Conservation (phyloP, 2,113 vertebrate genomes). For the Engystomops pustulosus region DNA sequence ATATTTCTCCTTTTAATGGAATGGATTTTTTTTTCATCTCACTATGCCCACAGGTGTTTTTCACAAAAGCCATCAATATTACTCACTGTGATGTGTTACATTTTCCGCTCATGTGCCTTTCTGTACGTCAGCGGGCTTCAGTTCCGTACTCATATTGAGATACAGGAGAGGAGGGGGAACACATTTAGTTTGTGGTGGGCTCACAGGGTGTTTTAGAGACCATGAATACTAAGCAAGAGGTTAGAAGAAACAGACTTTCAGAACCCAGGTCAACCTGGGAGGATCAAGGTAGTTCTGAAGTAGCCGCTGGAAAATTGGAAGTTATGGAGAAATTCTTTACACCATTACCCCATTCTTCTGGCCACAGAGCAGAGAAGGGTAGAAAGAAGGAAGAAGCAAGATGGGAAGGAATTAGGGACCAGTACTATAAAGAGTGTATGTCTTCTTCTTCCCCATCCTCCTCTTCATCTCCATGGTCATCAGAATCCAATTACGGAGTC, state of each 20-base stretch:
- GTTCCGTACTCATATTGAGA: conserved; percentile 32
- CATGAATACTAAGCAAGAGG: conserved; percentile 32
- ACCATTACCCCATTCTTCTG: conserved; percentile 65
- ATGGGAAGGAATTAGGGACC: conserved; percentile 16
- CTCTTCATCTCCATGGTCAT: conserved; percentile 72
- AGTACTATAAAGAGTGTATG: conserved; percentile 50
- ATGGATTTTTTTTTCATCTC: conserved; percentile 44
- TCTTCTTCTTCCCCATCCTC: conserved; percentile 62
- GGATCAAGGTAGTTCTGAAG: conserved; percentile 40
- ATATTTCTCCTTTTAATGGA: conserved; percentile 4
- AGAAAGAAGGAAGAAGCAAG: conserved; percentile 57
- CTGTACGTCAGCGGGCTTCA: conserved; percentile 33
- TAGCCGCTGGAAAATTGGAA: conserved; percentile 59
- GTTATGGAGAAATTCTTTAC: conserved; percentile 70
- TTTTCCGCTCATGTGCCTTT: conserved; percentile 37
- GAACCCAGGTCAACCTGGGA: conserved; percentile 50
- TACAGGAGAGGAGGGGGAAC: background rate
- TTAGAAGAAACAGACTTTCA: conserved; percentile 30
- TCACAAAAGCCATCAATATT: conserved; percentile 33
- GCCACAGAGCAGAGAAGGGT: conserved; percentile 60
- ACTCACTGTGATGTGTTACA: conserved; percentile 25
- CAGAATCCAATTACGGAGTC: conserved; percentile 68
- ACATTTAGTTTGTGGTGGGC: conserved; percentile 6
- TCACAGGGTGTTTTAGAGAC: background rate
- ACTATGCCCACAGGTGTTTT: conserved; percentile 32